A percentile compares a stretch with the other conserved stretches of the same genome.
phyloP scores from a whole-genome alignment of 2,797 vertebrate species.

The Sorex maritimensis region DNA sequence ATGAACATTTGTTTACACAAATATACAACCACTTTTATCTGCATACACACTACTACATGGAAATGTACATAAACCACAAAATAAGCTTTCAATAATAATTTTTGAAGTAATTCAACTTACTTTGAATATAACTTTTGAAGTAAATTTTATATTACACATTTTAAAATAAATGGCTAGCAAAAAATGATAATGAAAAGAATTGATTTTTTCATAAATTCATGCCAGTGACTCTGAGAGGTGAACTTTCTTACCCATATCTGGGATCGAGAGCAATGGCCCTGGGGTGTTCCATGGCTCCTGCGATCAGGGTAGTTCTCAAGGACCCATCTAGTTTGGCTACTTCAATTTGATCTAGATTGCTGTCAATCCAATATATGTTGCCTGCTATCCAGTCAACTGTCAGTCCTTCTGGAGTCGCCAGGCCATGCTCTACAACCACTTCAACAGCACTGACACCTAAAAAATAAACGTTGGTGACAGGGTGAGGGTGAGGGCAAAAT shows the following conservation, averaged over 20 bases:
- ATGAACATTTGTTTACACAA: background rate
- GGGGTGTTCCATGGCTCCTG: constrained; percentile 98
- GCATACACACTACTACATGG: background rate
- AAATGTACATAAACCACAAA: background rate
- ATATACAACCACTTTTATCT: background rate
- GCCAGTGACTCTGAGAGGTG: background rate
- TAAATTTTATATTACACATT: background rate
- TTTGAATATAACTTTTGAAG: background rate
- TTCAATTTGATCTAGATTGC: constrained; percentile 99
- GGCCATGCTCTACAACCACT: constrained; percentile 97
- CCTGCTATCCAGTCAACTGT: constrained; percentile 99
- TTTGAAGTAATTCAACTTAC: background rate
- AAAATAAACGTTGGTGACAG: constrained; percentile 3
- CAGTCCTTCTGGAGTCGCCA: constrained; percentile 98
- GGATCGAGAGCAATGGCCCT: constrained; percentile 98
- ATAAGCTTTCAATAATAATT: constrained; percentile 10
- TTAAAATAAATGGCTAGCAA: too few species aligned
- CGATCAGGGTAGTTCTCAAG: constrained; percentile 96
- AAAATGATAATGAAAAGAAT: too few species aligned
- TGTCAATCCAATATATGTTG: constrained; percentile 99
- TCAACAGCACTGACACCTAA: constrained; percentile 97
- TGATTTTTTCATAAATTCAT: too few species aligned
- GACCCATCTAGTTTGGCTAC: constrained; percentile 97
- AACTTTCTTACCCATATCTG: constrained; percentile 94
- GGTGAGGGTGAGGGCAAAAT: background rate